Conservation (phyloP, 2,888 invertebrate species). For the Tipula unca region DNA sequence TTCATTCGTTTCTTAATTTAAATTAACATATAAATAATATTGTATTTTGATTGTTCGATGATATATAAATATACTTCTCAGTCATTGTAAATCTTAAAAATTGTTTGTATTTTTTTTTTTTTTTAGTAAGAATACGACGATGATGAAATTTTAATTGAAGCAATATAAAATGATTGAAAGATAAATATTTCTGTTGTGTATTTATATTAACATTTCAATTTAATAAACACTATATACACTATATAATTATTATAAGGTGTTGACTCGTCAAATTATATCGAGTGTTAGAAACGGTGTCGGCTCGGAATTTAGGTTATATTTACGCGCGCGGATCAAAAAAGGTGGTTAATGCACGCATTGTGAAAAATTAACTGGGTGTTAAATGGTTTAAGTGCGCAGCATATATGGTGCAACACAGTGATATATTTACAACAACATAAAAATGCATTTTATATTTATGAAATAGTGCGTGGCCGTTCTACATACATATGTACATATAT, state of each 20-base stretch:
- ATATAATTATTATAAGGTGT: background rate
- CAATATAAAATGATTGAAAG: background rate
- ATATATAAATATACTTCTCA: background rate
- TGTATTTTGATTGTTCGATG: background rate
- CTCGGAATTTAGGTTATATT: background rate
- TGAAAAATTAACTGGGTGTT: background rate
- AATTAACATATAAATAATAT: background rate
- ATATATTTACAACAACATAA: background rate
- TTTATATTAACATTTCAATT: constrained; percentile 1
- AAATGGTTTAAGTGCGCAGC: background rate
- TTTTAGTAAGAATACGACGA: background rate
- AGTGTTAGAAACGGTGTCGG: background rate
- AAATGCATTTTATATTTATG: background rate
- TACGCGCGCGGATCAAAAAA: background rate
- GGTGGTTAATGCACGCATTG: background rate
- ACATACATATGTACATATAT: background rate
- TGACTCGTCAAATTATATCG: background rate
- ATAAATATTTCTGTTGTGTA: background rate
- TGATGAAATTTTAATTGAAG: constrained; percentile 14
- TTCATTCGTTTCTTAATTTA: background rate
- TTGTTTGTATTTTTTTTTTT: background rate
- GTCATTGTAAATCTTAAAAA: background rate
- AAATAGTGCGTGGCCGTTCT: background rate
- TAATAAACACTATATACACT: background rate
- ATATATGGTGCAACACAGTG: background rate